Conservation (phyloP, 2,888 invertebrate genomes). For the Eupeodes latifasciatus region DNA sequence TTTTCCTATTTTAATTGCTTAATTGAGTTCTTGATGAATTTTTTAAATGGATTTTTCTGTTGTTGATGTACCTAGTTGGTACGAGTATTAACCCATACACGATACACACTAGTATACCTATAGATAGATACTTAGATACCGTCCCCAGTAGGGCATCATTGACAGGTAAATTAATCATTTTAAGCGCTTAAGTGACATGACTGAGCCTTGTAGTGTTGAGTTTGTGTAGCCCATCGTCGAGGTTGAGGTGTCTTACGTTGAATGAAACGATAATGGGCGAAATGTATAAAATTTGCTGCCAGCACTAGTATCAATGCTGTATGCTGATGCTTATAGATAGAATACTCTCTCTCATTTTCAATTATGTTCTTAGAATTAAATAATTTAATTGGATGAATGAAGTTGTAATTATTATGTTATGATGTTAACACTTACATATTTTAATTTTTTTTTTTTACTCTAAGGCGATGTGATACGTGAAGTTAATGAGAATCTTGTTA, state of each 20-base stretch:
- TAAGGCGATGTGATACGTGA: neutral
- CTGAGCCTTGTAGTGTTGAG: conserved; percentile 32
- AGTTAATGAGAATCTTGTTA: too few relatives aligned
- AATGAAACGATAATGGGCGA: conserved; percentile 47
- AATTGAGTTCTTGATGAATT: conserved; percentile 69
- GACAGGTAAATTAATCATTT: conserved; percentile 75
- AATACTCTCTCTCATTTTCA: conserved; percentile 65
- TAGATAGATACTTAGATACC: neutral
- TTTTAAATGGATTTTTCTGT: conserved; percentile 38
- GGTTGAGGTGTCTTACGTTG: conserved; percentile 54
- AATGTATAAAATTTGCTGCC: conserved; percentile 11
- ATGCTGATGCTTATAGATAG: conserved; percentile 6
- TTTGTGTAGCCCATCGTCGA: conserved; percentile 22
- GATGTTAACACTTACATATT: neutral
- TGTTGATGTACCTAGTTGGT: conserved; percentile 2
- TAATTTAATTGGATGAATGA: conserved; percentile 69
- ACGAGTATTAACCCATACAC: conserved; percentile 11
- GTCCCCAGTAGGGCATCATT: conserved; percentile 60
- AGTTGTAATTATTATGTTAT: conserved; percentile 47
- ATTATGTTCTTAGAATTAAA: conserved; percentile 65
- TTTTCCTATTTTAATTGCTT: conserved; percentile 71
- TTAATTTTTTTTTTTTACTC: neutral
- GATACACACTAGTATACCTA: neutral
- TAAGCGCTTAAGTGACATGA: conserved; percentile 65
- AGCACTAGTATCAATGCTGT: conserved; percentile 10